Evolutionary conservation across 2,113 vertebrate genomes (phyloP).

Genomic region (Bostrychus sinensis): DNA sequence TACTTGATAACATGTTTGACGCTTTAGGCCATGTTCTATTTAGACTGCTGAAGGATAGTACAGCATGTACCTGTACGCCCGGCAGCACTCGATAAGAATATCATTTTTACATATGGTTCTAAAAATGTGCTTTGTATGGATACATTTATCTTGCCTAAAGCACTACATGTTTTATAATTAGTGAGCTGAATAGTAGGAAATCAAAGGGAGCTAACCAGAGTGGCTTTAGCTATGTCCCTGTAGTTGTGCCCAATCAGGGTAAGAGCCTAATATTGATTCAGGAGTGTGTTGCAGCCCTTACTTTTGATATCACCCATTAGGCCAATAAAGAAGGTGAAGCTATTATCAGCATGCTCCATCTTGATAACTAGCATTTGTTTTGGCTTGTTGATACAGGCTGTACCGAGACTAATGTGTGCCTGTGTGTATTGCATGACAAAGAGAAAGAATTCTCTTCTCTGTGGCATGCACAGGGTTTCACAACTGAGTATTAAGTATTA

Average conservation of each 20-base stretch:
- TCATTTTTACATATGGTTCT: slow-evolving; percentile 1
- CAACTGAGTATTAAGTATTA: slow-evolving; percentile 66
- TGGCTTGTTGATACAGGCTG: slow-evolving; percentile 41
- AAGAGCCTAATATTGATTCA: slow-evolving; percentile 77
- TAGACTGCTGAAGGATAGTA: slow-evolving; percentile 24
- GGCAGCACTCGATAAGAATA: slow-evolving; percentile 12
- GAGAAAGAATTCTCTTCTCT: slow-evolving; percentile 4
- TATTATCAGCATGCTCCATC: slow-evolving; percentile 68
- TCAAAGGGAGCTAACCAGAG: slow-evolving; percentile 48
- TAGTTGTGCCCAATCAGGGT: slow-evolving; percentile 72
- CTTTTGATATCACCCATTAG: slow-evolving; percentile 71
- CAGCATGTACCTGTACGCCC: slow-evolving; percentile 10
- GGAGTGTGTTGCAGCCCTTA: slow-evolving; percentile 50
- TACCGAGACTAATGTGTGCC: background rate
- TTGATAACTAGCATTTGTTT: slow-evolving; percentile 62
- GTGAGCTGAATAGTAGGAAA: slow-evolving; percentile 33
- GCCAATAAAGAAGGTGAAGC: slow-evolving; percentile 65
- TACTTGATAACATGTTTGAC: slow-evolving; percentile 48
- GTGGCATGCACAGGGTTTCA: slow-evolving; percentile 32
- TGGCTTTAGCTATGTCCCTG: slow-evolving; percentile 60
- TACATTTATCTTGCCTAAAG: slow-evolving; percentile 28
- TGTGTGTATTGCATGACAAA: slow-evolving; percentile 1
- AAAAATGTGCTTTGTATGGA: background rate
- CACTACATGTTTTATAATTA: slow-evolving; percentile 26
- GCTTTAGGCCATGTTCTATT: slow-evolving; percentile 49